These are phyloP conservation scores for Phrynocephalus versicolor DNA, from an alignment of 2,113 vertebrate species.

Conservation along the genomic window DNA sequence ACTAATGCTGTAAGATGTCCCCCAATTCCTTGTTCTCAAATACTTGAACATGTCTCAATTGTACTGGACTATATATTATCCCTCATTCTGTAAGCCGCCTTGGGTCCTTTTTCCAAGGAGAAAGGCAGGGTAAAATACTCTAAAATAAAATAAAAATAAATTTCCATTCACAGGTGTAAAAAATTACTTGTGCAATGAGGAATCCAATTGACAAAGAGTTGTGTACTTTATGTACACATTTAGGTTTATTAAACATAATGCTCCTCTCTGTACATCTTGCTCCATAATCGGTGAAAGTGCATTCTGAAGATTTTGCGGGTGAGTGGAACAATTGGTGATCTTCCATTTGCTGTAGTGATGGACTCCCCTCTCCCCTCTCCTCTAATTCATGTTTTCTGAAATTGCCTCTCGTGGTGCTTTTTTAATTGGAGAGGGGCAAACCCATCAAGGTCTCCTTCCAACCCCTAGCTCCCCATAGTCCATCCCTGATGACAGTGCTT, in stretches of 20 bases:
- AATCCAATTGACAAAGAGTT: slow-evolving; percentile 1
- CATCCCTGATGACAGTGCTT: slow-evolving; percentile 72
- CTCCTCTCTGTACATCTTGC: background rate
- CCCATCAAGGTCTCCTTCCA: slow-evolving; percentile 62
- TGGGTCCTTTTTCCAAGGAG: too few species aligned
- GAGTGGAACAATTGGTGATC: background rate
- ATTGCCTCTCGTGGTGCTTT: slow-evolving; percentile 32
- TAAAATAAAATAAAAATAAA: too few species aligned
- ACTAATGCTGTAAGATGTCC: too few species aligned
- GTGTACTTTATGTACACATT: background rate
- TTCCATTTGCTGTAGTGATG: background rate
- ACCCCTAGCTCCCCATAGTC: slow-evolving; percentile 66
- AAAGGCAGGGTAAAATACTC: too few species aligned
- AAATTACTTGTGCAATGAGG: slow-evolving; percentile 4
- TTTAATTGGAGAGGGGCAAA: slow-evolving; percentile 67
- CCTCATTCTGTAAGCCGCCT: too few species aligned
- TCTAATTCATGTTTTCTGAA: slow-evolving; percentile 60
- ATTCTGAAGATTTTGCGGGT: background rate
- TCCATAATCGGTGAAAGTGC: slow-evolving; percentile 29
- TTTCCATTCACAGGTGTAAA: slow-evolving; percentile 5
- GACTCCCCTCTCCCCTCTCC: background rate
- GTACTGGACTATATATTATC: too few species aligned
- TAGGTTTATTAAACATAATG: slow-evolving; percentile 16
- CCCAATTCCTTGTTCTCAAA: too few species aligned
- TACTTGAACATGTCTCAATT: too few species aligned